A percentile compares a stretch with the other conserved stretches of the same genome.
These are phyloP conservation scores for Caenorhabditis latens DNA, from an alignment of 1,140 invertebrate species.

Conservation along the genomic window DNA sequence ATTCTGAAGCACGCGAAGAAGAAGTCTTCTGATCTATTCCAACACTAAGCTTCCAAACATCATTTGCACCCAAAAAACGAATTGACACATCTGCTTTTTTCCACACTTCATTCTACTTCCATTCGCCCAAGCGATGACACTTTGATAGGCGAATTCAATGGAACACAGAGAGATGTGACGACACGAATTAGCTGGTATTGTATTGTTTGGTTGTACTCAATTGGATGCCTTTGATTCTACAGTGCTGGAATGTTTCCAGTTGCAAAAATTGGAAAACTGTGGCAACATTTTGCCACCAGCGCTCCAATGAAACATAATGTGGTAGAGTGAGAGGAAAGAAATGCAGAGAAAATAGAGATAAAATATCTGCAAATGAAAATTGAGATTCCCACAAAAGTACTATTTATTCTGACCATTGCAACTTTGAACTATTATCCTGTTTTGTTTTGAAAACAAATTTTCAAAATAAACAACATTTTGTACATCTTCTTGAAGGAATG, in stretches of 20 bases:
- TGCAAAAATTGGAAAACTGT: too few species aligned
- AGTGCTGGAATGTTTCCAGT: too few species aligned
- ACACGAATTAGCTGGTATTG: background rate
- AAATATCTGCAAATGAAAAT: too few species aligned
- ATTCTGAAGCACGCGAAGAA: too few species aligned
- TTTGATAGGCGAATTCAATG: conserved; percentile 15
- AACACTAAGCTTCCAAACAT: conserved; percentile 28
- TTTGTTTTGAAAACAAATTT: background rate
- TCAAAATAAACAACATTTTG: background rate
- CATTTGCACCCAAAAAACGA: conserved; percentile 10
- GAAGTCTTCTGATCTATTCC: background rate
- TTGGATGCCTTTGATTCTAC: background rate
- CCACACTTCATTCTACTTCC: background rate
- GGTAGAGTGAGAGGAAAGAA: too few species aligned
- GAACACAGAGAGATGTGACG: background rate
- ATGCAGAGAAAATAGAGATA: too few species aligned
- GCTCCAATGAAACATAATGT: too few species aligned
- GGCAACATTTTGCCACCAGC: too few species aligned
- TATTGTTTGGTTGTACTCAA: background rate
- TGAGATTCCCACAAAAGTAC: too few species aligned
- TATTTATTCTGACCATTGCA: background rate
- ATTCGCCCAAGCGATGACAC: background rate
- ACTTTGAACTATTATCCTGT: background rate
- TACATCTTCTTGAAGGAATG: background rate
- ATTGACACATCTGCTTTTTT: background rate